Evolutionary conservation across 2,113 vertebrate genomes (phyloP), one percentile per base, ranked within the genome.

Genomic region (Malurus elegans): DNA sequence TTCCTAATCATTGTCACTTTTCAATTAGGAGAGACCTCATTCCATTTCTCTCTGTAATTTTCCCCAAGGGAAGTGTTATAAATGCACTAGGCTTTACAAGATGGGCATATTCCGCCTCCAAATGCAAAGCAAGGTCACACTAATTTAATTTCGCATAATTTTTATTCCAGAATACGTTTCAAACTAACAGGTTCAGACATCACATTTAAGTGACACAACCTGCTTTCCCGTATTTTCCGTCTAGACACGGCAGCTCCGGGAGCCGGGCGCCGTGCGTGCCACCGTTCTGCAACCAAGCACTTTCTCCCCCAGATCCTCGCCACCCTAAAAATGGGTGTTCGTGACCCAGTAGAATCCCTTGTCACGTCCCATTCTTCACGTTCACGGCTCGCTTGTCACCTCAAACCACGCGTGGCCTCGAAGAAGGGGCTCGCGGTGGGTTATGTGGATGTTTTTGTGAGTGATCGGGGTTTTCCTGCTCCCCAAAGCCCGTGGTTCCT

Each of bases 1-100:
- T 96, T 95, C 96, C 95, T 97, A 96, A 97, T 97, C 96, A 96
- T 95, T 92, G 36, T 89, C 73, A 97, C 97, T 97, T 97, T 97
- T 97, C 96, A 97, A 97, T 97, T 97, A 97, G 91, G 26, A 90
- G 38, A 96, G 95, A 96, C 95, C 96, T 93, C 93, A 81, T 94
- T 96, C 92, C 93, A 83, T 91, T 97, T 92, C 75, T 86, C 90
- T 95, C 64, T 48, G 61, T 93, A 90, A 96, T 92, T 91, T 93
- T 72, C 87, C 97, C 97, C 90, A 86, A 71, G 92, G 57, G 96
- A 96, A 94, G 92, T 83, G 91, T 94, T 97, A 97, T 93, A 95
- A 97, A 97, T 72, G 96, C 95, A 90, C 31, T n/a, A 19, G 44
- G 95, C 88, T 97, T 95, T 95, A 60, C 32, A 89, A 93, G 93